These are phyloP conservation scores for Cetoscarus ocellatus DNA, from an alignment of 2,797 vertebrate genomes.

Conservation along the genomic window DNA sequence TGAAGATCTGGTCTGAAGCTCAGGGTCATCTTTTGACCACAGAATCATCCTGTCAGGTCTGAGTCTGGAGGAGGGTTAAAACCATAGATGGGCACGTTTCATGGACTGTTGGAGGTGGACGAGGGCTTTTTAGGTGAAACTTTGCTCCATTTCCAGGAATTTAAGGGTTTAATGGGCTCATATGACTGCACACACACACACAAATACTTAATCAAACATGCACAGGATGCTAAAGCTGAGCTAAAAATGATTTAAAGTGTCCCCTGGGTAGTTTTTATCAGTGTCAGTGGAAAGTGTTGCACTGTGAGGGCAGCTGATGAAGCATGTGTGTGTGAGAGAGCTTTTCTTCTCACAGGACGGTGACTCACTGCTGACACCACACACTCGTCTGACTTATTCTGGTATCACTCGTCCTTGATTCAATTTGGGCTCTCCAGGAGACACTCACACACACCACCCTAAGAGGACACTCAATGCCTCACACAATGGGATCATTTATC, in stretches of 20 bases:
- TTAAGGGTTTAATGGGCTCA: neutral
- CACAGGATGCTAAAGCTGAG: slow-evolving; percentile 25
- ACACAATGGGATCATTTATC: neutral
- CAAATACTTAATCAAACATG: slow-evolving; percentile 12
- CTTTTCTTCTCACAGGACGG: slow-evolving; percentile 53
- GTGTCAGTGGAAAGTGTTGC: slow-evolving; percentile 76
- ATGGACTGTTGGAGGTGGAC: neutral
- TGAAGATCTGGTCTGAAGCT: slow-evolving; percentile 34
- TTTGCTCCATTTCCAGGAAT: neutral
- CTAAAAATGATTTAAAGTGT: slow-evolving; percentile 24
- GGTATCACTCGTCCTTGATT: slow-evolving; percentile 43
- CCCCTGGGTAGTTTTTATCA: slow-evolving; percentile 63
- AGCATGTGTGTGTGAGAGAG: slow-evolving; percentile 23
- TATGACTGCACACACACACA: neutral
- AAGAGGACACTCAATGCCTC: neutral
- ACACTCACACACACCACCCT: neutral
- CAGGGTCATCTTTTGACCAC: slow-evolving; percentile 14
- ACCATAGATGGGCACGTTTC: slow-evolving; percentile 13
- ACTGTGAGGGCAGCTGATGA: slow-evolving; percentile 60
- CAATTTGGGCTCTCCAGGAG: slow-evolving; percentile 35
- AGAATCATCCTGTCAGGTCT: slow-evolving; percentile 24
- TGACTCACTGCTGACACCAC: slow-evolving; percentile 48
- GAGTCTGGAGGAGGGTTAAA: slow-evolving; percentile 25
- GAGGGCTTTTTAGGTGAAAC: neutral
- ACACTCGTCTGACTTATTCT: slow-evolving; percentile 36